These are phyloP conservation scores for Maccullochella peelii DNA, from an alignment of 2,113 vertebrate genomes.

Conservation along the genomic window DNA sequence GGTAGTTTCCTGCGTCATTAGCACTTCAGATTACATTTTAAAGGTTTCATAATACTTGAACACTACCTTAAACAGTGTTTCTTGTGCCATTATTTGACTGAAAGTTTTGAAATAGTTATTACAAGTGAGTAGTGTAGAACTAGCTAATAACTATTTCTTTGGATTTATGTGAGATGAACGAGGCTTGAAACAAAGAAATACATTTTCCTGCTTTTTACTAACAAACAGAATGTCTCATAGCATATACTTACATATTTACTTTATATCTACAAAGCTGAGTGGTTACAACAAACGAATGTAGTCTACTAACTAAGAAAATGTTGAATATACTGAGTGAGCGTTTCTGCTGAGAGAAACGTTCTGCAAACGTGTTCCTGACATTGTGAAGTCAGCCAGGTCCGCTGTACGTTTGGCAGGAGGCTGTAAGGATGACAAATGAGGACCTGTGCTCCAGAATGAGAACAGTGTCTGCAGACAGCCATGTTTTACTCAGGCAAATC, in stretches of 20 bases:
- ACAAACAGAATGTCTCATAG: neutral
- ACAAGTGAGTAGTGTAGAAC: neutral
- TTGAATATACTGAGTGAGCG: neutral
- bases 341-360: slow-evolving; percentile 52
- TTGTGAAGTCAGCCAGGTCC: slow-evolving; percentile 53
- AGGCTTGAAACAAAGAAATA: neutral
- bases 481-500: slow-evolving; percentile 62
- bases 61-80: neutral
- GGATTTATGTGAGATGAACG: neutral
- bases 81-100: neutral
- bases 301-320: neutral
- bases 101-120: slow-evolving; percentile 7
- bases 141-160: neutral
- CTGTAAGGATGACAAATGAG: slow-evolving; percentile 76
- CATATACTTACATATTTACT: neutral
- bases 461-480: slow-evolving; percentile 58
- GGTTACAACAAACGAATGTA: neutral
- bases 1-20: slow-evolving; percentile 5
- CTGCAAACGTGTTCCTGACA: slow-evolving; percentile 53
- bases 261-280: neutral
- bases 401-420: slow-evolving; percentile 63
- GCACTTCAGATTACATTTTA: neutral
- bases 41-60: slow-evolving; percentile 6
- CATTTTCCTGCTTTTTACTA: neutral
- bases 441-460: slow-evolving; percentile 60